Evolutionary conservation across 1,140 invertebrate species (phyloP).

Genomic region (Drosophila nigromelanica): DNA sequence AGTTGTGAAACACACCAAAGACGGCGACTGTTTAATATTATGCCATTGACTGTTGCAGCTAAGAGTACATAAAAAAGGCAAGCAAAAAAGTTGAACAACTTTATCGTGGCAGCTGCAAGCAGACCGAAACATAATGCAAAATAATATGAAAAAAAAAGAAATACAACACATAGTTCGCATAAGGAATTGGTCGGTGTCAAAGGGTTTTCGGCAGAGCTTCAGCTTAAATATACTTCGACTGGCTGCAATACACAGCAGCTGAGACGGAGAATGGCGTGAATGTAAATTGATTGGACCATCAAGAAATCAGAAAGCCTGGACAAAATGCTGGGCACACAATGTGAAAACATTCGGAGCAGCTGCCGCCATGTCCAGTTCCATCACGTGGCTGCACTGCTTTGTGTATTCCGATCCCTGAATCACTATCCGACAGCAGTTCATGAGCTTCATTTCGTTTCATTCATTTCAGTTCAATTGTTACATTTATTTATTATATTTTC

Average conservation of each 20-base stretch:
- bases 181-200: constrained; percentile 24
- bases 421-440: constrained; percentile 22
- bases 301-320: constrained; percentile 16
- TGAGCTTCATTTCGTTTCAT: constrained; percentile 62
- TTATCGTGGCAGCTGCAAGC: constrained; percentile 34
- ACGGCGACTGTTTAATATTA: constrained; percentile 40
- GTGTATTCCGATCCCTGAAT: background rate
- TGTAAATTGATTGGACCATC: constrained; percentile 33
- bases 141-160: constrained; percentile 19
- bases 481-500: constrained; percentile 67
- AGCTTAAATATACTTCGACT: constrained; percentile 53
- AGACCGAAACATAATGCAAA: background rate
- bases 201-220: constrained; percentile 32
- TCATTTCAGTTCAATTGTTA: constrained; percentile 73
- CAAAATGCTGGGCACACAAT: constrained; percentile 22
- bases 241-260: constrained; percentile 22
- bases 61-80: constrained; percentile 45
- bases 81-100: constrained; percentile 26
- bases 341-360: constrained; percentile 25
- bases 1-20: constrained; percentile 39
- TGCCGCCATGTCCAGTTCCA: background rate
- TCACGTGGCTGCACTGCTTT: constrained; percentile 24
- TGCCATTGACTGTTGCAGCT: constrained; percentile 30
- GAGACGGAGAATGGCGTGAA: constrained; percentile 18
- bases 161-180: constrained; percentile 21